phyloP scores from a whole-genome alignment of 2,797 vertebrate species.

The Thamnophis elegans region DNA sequence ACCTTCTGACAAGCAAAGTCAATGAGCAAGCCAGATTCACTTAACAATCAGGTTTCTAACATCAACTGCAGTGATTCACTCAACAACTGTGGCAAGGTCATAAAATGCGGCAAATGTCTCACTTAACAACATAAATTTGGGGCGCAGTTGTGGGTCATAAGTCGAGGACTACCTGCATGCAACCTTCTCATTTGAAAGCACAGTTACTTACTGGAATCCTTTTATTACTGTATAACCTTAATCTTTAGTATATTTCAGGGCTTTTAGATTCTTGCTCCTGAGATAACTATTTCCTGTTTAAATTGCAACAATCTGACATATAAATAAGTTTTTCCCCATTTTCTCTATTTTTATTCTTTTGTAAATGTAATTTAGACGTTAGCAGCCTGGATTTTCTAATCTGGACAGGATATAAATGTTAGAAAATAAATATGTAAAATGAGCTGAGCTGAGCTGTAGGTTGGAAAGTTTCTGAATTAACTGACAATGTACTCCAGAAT shows the following conservation, averaged over 20 bases:
- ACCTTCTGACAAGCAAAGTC: not conserved
- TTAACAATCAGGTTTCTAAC: not conserved
- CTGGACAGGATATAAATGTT: not conserved
- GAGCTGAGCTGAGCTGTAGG: not conserved
- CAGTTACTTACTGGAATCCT: not conserved
- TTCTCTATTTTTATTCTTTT: not conserved
- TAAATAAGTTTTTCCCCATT: not conserved
- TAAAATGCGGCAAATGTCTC: not conserved
- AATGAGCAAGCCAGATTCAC: not conserved
- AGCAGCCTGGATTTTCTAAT: not conserved
- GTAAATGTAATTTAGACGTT: not conserved
- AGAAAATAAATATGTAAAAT: not conserved
- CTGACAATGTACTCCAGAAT: not conserved
- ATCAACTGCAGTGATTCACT: not conserved
- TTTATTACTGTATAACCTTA: not conserved
- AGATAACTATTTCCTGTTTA: not conserved
- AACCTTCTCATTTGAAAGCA: not conserved
- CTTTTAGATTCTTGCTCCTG: not conserved
- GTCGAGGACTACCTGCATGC: not conserved
- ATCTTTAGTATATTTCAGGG: not conserved
- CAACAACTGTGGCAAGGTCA: not conserved
- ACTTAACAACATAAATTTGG: not conserved
- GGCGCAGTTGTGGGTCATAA: not conserved
- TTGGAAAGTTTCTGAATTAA: not conserved
- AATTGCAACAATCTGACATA: not conserved